Evolutionary conservation across 2,888 invertebrate genomes (phyloP).

Genomic region (Volucella inanis): DNA sequence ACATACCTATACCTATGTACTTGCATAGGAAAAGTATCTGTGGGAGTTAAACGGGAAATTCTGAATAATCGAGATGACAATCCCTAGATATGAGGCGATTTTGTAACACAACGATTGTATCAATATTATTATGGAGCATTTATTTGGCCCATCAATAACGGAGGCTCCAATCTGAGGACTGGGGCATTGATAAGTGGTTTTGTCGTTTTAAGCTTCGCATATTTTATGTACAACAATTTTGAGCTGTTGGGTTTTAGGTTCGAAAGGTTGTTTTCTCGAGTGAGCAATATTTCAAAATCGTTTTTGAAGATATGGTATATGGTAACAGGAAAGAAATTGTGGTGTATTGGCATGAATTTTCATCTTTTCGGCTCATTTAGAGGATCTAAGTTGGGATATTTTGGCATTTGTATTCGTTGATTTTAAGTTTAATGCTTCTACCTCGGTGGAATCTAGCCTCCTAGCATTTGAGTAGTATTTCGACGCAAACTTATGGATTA

Average conservation of each 20-base stretch:
- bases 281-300: no score
- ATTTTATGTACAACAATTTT: conserved; percentile 41
- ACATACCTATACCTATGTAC: neutral
- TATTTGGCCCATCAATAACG: conserved; percentile 50
- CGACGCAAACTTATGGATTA: no score
- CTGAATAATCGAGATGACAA: conserved; percentile 53
- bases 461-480: no score
- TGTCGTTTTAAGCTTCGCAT: conserved; percentile 47
- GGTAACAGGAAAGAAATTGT: no score
- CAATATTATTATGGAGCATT: conserved; percentile 67
- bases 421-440: no score
- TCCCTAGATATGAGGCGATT: conserved; percentile 63
- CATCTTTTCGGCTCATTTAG: no score
- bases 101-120: conserved; percentile 66
- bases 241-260: neutral
- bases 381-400: no score
- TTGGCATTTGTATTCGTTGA: no score
- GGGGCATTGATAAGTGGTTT: conserved; percentile 54
- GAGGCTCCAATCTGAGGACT: neutral
- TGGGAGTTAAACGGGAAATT: conserved; percentile 23
- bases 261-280: no score
- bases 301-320: no score
- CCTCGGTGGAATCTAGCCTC: no score
- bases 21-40: neutral
- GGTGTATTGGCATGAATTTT: no score